phyloP scores from a whole-genome alignment of 2,888 invertebrate species.

The Fissipunctia ypsillon region DNA sequence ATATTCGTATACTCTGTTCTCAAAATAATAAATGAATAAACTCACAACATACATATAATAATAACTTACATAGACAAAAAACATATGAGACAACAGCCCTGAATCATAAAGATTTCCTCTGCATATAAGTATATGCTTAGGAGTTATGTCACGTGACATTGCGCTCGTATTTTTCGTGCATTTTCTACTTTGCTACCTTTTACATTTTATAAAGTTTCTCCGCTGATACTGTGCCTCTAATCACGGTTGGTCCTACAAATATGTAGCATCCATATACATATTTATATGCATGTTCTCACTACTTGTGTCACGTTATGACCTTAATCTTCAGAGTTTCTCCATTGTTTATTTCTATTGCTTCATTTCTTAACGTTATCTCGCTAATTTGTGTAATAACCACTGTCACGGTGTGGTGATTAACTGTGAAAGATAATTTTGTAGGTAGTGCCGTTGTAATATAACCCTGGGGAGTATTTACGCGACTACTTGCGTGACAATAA shows the following conservation, averaged over 20 bases:
- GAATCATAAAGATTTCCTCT: slow-evolving; percentile 52
- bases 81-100: slow-evolving; percentile 1
- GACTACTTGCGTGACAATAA: slow-evolving; percentile 48
- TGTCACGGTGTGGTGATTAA: slow-evolving; percentile 62
- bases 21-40: background rate
- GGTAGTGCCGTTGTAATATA: slow-evolving; percentile 46
- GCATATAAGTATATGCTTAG: slow-evolving; percentile 46
- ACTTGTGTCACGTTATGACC: slow-evolving; percentile 51
- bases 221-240: slow-evolving; percentile 38
- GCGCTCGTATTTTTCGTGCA: slow-evolving; percentile 42
- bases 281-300: slow-evolving; percentile 19
- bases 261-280: slow-evolving; percentile 23
- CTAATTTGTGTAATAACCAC: slow-evolving; percentile 64
- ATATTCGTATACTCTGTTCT: background rate
- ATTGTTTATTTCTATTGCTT: slow-evolving; percentile 60
- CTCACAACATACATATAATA: background rate
- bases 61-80: slow-evolving; percentile 6
- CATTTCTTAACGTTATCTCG: slow-evolving; percentile 55
- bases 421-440: slow-evolving; percentile 60
- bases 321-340: slow-evolving; percentile 54
- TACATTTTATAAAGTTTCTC: slow-evolving; percentile 30
- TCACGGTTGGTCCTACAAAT: slow-evolving; percentile 33
- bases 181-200: slow-evolving; percentile 35
- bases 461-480: slow-evolving; percentile 49
- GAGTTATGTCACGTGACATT: slow-evolving; percentile 42